Evolutionary conservation across 2,797 vertebrate genomes (phyloP).

Genomic region (Syncerus caffer): DNA sequence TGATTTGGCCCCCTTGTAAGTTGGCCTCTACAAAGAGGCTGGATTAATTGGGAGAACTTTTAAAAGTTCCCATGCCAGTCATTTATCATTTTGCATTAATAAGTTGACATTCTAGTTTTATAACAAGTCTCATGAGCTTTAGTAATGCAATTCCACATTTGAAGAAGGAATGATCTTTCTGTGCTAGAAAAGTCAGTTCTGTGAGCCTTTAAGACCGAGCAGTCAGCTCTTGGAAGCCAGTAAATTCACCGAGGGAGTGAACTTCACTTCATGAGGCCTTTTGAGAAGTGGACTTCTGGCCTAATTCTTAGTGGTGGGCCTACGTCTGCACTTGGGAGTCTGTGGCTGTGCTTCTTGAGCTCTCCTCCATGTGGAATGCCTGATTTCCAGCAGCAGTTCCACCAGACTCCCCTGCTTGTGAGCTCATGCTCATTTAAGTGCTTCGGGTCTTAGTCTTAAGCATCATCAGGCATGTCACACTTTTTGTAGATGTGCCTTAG

Average conservation of each 20-base stretch:
- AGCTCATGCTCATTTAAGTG: not conserved
- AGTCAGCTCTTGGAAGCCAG: not conserved
- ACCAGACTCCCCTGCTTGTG: not conserved
- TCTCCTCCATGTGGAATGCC: not conserved
- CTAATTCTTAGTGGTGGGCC: not conserved
- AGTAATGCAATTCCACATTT: slow-evolving; percentile 18
- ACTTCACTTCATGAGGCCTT: not conserved
- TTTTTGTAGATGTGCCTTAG: not conserved
- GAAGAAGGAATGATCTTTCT: not conserved
- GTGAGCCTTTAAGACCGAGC: not conserved
- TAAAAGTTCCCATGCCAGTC: not conserved
- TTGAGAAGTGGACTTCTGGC: not conserved
- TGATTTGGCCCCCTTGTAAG: not conserved
- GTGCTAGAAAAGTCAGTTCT: not conserved
- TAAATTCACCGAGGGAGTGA: not conserved
- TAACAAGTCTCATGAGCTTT: slow-evolving; percentile 57
- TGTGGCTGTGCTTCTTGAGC: not conserved
- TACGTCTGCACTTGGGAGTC: not conserved
- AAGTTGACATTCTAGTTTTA: slow-evolving; percentile 51
- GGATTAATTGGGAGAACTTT: slow-evolving; percentile 50
- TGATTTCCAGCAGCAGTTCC: not conserved
- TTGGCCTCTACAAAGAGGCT: not conserved
- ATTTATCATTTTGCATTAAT: slow-evolving; percentile 61
- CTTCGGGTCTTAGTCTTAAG: not conserved
- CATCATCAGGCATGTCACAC: not conserved